Conservation (phyloP, 2,888 invertebrate genomes). For the Ochlodes sylvanus region DNA sequence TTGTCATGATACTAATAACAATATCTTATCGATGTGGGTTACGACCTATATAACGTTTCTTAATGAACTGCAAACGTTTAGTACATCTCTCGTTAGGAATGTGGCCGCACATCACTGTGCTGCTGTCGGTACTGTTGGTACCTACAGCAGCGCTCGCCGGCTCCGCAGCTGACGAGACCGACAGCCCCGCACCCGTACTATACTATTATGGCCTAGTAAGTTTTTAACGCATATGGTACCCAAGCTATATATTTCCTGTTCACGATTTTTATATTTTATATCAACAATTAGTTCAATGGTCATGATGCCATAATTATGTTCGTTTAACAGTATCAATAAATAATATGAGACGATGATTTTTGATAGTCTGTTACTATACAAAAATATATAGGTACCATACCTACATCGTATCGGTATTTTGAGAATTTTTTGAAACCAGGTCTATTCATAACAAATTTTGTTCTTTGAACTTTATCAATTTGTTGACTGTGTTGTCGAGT, state of each 20-base stretch:
- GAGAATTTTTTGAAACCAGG: too few species aligned
- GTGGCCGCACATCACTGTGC: conserved; percentile 5
- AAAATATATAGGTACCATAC: too few species aligned
- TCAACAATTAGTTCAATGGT: background rate
- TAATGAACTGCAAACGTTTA: conserved; percentile 15
- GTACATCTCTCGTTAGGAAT: conserved; percentile 14
- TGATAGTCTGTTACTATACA: too few species aligned
- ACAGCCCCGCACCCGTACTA: conserved; percentile 60
- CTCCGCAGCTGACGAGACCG: conserved; percentile 51
- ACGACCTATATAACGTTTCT: conserved; percentile 52
- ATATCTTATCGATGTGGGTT: conserved; percentile 70
- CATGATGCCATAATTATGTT: too few species aligned
- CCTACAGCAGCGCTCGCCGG: conserved; percentile 12
- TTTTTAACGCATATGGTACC: conserved; percentile 41
- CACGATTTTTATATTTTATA: background rate
- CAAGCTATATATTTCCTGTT: too few species aligned
- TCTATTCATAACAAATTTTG: too few species aligned
- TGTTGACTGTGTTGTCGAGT: too few species aligned
- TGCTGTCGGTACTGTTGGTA: conserved; percentile 1
- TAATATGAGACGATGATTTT: too few species aligned
- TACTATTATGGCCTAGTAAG: conserved; percentile 79
- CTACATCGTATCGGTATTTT: too few species aligned
- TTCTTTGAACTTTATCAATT: too few species aligned
- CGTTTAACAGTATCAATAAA: too few species aligned
- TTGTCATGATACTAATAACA: conserved; percentile 49